These are phyloP conservation scores for cat (Felis catus) DNA, from an alignment of 2,113 vertebrate species.

Conservation along the genomic window F.catus_Fca126_mat1.0 CM031417.1:62525001-62525500, in stretches of 20 bases:
- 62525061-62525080: neutral
- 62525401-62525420: neutral
- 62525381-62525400: neutral
- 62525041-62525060: neutral
- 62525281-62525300: slow-evolving; percentile 6
- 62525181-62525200: neutral
- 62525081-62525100: neutral
- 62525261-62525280: neutral
- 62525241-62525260: neutral
- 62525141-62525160: neutral
- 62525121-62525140: neutral
- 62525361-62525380: slow-evolving; percentile 2
- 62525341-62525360: neutral
- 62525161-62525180: neutral
- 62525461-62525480: neutral
- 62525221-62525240: neutral
- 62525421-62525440: neutral
- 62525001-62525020: neutral
- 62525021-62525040: neutral
- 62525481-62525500: neutral
- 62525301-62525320: neutral
- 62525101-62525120: neutral
- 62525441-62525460: neutral
- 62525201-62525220: neutral
- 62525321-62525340: neutral